These are phyloP conservation scores for Lethrus apterus DNA, from an alignment of 1,140 invertebrate genomes.

Conservation along the genomic window DNA sequence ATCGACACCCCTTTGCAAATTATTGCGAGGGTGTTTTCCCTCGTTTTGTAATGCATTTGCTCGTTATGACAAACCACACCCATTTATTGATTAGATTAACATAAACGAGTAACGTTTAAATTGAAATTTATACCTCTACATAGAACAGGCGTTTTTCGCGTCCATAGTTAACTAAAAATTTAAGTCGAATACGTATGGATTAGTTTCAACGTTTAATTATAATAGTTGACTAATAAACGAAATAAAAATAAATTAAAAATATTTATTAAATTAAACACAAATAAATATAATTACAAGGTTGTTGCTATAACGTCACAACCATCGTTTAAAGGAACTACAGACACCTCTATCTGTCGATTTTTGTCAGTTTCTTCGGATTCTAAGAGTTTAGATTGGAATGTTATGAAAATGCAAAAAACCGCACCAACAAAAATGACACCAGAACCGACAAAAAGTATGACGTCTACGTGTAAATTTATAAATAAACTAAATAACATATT, in stretches of 20 bases:
- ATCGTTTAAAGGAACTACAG: constrained; percentile 3
- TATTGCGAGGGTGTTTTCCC: not conserved
- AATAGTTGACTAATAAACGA: not conserved
- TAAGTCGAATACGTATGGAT: no score
- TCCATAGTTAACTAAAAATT: no score
- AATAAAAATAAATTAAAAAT: not conserved
- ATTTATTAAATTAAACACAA: not conserved
- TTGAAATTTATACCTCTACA: no score
- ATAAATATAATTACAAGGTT: not conserved
- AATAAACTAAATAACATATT: constrained; percentile 49
- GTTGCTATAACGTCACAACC: not conserved
- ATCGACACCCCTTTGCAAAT: not conserved
- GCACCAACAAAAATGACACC: constrained; percentile 36
- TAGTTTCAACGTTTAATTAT: no score
- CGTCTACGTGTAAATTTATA: constrained; percentile 45
- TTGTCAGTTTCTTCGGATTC: not conserved
- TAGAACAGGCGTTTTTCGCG: no score
- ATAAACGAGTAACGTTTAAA: not conserved
- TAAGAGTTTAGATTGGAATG: constrained; percentile 3
- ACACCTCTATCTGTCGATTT: constrained; percentile 9
- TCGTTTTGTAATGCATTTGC: not conserved
- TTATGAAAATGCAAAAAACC: constrained; percentile 31
- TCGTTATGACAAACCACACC: constrained; percentile 2
- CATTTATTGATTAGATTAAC: not conserved
- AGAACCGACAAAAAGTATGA: constrained; percentile 47